A percentile compares a stretch with the other conserved stretches of the same genome.
Evolutionary conservation across 2,797 vertebrate genomes (phyloP).

Genomic region (Cossypha heuglini): DNA sequence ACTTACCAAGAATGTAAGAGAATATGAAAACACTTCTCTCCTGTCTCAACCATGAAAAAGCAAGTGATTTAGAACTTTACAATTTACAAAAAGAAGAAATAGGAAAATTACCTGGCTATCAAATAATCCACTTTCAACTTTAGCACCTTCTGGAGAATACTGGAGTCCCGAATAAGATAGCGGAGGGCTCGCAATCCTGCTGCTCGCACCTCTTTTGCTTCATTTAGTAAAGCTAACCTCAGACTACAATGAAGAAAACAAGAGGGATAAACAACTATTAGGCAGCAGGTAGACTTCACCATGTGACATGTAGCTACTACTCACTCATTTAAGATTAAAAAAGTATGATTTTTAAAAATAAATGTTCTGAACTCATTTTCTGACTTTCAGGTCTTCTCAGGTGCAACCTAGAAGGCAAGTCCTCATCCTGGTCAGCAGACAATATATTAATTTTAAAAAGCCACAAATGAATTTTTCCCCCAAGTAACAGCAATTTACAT

Average conservation of each 20-base stretch:
- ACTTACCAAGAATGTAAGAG: background rate
- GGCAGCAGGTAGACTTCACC: background rate
- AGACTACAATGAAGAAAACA: constrained; percentile 78
- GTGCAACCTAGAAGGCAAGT: background rate
- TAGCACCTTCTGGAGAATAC: constrained; percentile 94
- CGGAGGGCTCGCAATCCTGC: constrained; percentile 94
- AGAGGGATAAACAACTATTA: background rate
- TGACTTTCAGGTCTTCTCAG: background rate
- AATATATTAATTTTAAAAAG: background rate
- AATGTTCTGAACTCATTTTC: background rate
- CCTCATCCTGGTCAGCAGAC: background rate
- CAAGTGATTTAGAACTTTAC: background rate
- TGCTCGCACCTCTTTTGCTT: constrained; percentile 98
- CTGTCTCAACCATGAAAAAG: background rate
- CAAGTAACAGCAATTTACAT: background rate
- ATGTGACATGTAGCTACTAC: background rate
- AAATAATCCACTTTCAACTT: constrained; percentile 97
- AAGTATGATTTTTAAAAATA: background rate
- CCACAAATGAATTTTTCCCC: accelerated
- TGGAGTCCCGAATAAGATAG: constrained; percentile 93
- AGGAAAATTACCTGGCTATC: constrained; percentile 88
- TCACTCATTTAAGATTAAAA: background rate
- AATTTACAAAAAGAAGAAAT: background rate
- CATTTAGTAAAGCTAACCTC: constrained; percentile 93
- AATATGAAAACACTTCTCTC: background rate